Conservation (phyloP, 2,113 vertebrate genomes). For the Vicugna pacos region DNA sequence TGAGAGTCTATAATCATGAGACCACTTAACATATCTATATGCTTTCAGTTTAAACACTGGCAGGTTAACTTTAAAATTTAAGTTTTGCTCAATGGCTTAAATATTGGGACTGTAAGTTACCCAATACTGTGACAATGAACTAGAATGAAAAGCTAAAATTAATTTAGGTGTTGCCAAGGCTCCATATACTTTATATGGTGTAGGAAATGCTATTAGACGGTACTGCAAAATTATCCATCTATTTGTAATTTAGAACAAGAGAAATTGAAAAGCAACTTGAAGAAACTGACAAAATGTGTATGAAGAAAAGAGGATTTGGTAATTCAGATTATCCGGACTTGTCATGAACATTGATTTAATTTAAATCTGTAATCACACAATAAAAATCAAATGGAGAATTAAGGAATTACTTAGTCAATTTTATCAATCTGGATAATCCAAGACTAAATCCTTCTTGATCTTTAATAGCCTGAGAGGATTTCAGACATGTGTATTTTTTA, state of each 20-base stretch:
- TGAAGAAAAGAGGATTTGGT: neutral
- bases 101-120: neutral
- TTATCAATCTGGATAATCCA: slow-evolving; percentile 11
- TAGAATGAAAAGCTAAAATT: neutral
- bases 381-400: slow-evolving; percentile 10
- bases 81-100: neutral
- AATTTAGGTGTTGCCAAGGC: neutral
- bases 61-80: neutral
- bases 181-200: neutral
- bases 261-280: neutral
- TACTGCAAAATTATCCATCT: neutral
- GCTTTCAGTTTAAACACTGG: neutral
- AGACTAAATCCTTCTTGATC: neutral
- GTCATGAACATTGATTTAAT: slow-evolving; percentile 36
- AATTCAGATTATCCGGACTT: neutral
- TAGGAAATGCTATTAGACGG: neutral
- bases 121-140: neutral
- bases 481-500: neutral
- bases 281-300: neutral
- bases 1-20: neutral
- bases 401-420: slow-evolving; percentile 24
- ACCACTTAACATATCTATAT: neutral
- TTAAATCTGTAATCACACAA: neutral
- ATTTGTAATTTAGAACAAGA: neutral
- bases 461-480: neutral